These are phyloP conservation scores for Argynnis bischoffii DNA, from an alignment of 2,888 invertebrate genomes.

Conservation along the genomic window DNA sequence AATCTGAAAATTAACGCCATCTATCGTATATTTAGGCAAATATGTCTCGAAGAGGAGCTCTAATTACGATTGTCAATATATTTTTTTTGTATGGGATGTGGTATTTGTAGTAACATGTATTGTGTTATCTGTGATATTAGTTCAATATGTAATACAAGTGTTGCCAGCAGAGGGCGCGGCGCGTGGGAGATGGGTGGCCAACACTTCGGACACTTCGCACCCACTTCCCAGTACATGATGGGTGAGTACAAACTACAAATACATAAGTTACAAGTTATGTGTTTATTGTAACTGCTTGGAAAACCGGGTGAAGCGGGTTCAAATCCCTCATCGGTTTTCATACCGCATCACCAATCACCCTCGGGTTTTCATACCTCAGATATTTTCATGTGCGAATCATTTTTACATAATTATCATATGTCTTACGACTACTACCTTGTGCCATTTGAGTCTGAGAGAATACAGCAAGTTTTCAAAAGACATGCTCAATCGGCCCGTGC, in stretches of 20 bases:
- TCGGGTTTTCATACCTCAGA: too few relatives aligned
- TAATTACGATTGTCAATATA: too few relatives aligned
- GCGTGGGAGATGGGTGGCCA: slow-evolving; percentile 74
- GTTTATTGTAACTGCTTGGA: too few relatives aligned
- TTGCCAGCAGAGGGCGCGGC: slow-evolving; percentile 67
- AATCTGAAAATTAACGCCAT: not conserved
- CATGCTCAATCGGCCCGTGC: not conserved
- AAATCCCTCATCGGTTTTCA: too few relatives aligned
- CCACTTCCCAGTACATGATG: slow-evolving; percentile 69
- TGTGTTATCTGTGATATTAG: too few relatives aligned
- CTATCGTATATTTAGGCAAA: not conserved
- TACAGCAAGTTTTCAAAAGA: not conserved
- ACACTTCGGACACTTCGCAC: slow-evolving; percentile 74
- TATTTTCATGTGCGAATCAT: not conserved
- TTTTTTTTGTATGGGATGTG: too few relatives aligned
- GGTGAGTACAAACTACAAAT: slow-evolving; percentile 46
- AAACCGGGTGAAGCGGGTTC: too few relatives aligned
- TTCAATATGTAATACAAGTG: not conserved
- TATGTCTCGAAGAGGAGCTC: not conserved
- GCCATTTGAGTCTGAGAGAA: not conserved
- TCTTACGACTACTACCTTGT: too few relatives aligned
- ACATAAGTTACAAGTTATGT: too few relatives aligned
- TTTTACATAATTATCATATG: too few relatives aligned
- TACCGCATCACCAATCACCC: too few relatives aligned
- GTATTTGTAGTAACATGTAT: too few relatives aligned